Evolutionary conservation across 1,140 invertebrate genomes (phyloP).

Genomic region (Teleopsis dalmanni): DNA sequence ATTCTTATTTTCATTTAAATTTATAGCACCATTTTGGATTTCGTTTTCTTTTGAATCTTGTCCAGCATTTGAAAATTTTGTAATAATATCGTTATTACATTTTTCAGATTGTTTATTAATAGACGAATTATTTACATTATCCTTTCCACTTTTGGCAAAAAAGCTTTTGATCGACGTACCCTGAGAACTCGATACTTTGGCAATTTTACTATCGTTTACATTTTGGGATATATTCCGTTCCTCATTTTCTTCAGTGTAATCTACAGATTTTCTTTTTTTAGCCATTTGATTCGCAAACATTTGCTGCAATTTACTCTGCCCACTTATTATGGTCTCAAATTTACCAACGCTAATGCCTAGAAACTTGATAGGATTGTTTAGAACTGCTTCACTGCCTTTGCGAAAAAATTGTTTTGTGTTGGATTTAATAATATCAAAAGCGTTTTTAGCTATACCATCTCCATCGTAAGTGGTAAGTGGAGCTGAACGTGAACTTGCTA

Average conservation of each 20-base stretch:
- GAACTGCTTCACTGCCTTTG: slow-evolving; percentile 35
- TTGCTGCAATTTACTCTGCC: slow-evolving; percentile 47
- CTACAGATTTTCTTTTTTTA: slow-evolving; percentile 17
- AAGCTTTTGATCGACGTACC: neutral
- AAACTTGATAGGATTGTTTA: slow-evolving; percentile 57
- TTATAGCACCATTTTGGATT: too few relatives aligned
- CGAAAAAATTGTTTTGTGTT: slow-evolving; percentile 44
- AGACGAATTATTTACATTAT: too few relatives aligned
- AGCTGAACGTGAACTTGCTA: slow-evolving; percentile 53
- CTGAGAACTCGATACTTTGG: slow-evolving; percentile 8
- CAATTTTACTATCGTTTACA: neutral
- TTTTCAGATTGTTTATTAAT: too few relatives aligned
- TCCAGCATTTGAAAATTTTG: too few relatives aligned
- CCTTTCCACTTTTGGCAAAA: too few relatives aligned
- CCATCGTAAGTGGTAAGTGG: slow-evolving; percentile 47
- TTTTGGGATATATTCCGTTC: neutral
- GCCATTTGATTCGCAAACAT: slow-evolving; percentile 39
- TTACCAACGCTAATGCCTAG: slow-evolving; percentile 71
- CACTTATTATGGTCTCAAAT: slow-evolving; percentile 54
- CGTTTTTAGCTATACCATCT: slow-evolving; percentile 52
- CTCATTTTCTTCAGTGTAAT: neutral
- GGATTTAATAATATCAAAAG: slow-evolving; percentile 55
- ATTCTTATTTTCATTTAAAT: slow-evolving; percentile 12
- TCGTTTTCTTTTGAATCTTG: too few relatives aligned
- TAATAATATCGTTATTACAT: too few relatives aligned